These are phyloP conservation scores for Scaptomyza montana DNA, from an alignment of 1,140 invertebrate genomes.

Conservation along the genomic window DNA sequence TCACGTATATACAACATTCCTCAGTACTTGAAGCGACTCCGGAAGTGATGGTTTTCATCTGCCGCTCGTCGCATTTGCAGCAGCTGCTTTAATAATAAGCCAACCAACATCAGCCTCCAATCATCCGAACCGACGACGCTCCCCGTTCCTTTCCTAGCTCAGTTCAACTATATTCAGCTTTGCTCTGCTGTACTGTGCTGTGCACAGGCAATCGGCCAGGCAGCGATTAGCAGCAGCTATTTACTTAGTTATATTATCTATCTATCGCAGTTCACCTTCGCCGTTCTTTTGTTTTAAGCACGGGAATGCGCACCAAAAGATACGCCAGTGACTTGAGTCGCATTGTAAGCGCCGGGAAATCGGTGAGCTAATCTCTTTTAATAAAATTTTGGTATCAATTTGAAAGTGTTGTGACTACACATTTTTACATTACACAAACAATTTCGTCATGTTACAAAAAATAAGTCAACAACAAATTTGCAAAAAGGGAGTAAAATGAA, in stretches of 20 bases:
- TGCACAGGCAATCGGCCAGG: neutral
- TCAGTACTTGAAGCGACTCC: conserved; percentile 83
- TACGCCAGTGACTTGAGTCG: conserved; percentile 73
- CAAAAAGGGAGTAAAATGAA: conserved; percentile 6
- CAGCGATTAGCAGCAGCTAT: neutral
- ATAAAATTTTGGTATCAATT: conserved; percentile 23
- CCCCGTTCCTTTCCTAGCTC: neutral
- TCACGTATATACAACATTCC: conserved; percentile 75
- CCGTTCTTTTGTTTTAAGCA: conserved; percentile 19
- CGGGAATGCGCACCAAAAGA: conserved; percentile 71
- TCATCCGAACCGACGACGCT: neutral
- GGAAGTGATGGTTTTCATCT: conserved; percentile 83
- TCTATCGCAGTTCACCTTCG: conserved; percentile 1
- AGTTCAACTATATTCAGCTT: neutral
- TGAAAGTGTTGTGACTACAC: neutral
- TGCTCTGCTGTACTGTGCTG: neutral
- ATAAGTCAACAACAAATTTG: neutral
- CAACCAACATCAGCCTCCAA: neutral
- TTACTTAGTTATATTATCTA: neutral
- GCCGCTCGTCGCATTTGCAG: conserved; percentile 63
- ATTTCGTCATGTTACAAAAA: conserved; percentile 8
- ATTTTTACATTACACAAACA: conserved; percentile 12
- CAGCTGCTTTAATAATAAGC: conserved; percentile 46
- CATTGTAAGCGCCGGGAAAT: conserved; percentile 71
- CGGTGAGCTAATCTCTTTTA: conserved; percentile 60